Percentiles rank a stretch among this genome's conserved stretches.
Evolutionary conservation across 2,797 vertebrate genomes (phyloP).

Genomic region (Hylomyscus alleni): DNA sequence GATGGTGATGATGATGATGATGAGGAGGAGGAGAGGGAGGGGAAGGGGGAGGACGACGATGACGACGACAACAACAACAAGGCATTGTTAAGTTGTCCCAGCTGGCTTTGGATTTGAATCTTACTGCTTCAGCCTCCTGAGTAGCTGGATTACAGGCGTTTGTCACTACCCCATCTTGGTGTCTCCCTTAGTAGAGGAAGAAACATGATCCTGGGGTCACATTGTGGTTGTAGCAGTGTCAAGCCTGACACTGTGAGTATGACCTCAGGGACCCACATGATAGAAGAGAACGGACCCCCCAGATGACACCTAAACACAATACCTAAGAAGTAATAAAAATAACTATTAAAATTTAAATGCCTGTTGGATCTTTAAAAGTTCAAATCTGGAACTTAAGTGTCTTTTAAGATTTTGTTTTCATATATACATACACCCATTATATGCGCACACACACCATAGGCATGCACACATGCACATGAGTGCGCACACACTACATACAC

Average conservation of each 20-base stretch:
- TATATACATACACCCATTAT: neutral
- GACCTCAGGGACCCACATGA: neutral
- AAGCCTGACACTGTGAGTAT: neutral
- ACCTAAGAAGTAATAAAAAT: neutral
- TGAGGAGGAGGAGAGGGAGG: neutral
- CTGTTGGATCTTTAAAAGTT: neutral
- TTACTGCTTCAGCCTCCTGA: neutral
- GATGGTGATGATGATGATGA: too few relatives aligned
- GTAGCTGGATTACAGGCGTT: neutral
- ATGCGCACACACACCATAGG: too few relatives aligned
- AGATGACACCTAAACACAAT: neutral
- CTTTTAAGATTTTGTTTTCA: slow-evolving; percentile 13
- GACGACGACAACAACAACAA: accelerated
- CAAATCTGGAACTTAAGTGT: neutral
- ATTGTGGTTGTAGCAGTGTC: neutral
- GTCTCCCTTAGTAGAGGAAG: neutral
- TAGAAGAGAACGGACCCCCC: neutral
- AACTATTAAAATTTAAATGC: neutral
- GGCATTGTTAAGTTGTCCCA: neutral
- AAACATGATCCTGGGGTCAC: neutral
- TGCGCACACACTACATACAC: too few relatives aligned
- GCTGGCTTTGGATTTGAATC: neutral
- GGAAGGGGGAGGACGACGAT: too few relatives aligned
- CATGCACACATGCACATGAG: too few relatives aligned
- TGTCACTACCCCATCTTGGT: neutral